Conservation (phyloP, 1,140 invertebrate species). For the Rhopalosiphum padi region DNA sequence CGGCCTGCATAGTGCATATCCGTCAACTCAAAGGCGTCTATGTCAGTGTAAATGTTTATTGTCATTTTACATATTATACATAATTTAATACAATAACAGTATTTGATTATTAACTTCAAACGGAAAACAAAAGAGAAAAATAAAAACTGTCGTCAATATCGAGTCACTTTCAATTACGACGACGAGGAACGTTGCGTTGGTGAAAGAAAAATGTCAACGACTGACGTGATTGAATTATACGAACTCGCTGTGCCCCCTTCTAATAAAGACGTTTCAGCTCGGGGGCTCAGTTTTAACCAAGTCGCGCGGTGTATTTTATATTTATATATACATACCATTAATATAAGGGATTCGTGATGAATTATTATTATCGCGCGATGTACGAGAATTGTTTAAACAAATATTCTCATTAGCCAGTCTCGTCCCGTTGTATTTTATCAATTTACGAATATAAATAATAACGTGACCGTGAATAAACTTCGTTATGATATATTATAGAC, state of each 20-base stretch:
- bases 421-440: not conserved
- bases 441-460: slow-evolving; percentile 12
- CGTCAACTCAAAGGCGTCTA: not conserved
- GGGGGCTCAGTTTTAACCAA: not conserved
- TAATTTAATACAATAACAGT: not conserved
- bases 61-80: not conserved
- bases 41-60: not conserved
- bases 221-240: slow-evolving; percentile 15
- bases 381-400: slow-evolving; percentile 15
- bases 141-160: not conserved
- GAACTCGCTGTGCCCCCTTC: not conserved
- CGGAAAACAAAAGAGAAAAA: not conserved
- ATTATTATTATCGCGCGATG: not conserved
- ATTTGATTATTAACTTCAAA: not conserved
- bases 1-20: not conserved
- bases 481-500: slow-evolving; percentile 20
- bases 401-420: not conserved
- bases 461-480: not conserved
- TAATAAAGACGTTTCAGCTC: not conserved
- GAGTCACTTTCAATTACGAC: not conserved
- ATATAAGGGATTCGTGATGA: not conserved
- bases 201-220: not conserved
- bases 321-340: not conserved
- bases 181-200: not conserved
- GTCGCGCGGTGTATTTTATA: not conserved